Base-by-base conservation (phyloP, 37 sponge, comb jelly and placozoan genomes). In the Theonella swinhoei region DNA sequence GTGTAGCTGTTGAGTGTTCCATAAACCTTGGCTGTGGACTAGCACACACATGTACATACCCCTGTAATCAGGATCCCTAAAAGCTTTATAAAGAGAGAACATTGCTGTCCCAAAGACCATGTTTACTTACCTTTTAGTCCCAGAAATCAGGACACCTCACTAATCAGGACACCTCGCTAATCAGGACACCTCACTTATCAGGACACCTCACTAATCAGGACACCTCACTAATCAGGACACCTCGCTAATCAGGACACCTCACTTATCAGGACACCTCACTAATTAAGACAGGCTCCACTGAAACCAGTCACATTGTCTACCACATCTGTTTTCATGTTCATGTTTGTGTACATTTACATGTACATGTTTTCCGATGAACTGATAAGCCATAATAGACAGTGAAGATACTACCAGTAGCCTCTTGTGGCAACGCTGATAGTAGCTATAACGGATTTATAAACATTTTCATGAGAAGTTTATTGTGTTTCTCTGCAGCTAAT, bases 401-500 rank as follows among this genome's bases (percentile, higher is more conserved):
- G n/a, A n/a, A n/a, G n/a, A n/a, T n/a, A n/a, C n/a, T n/a, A n/a
- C 32, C 1, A 8, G 38, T 35, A 2, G 35, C 23, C n/a, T n/a
- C n/a, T n/a, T n/a, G n/a, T n/a, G n/a, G n/a, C n/a, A n/a, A n/a
- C n/a, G n/a, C n/a, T n/a, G n/a, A n/a, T n/a, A n/a, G n/a, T n/a
- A n/a, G n/a, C n/a, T n/a, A n/a, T n/a, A n/a, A n/a, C n/a, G n/a
- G 30, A 2, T 3, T 19, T 4, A 31, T 25, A 63, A 66, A 25
- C 33, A 8, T 66, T 61, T 61, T 75, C 3, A 42, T 37, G 3
- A 31, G 9, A n/a, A 42, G 31, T 62, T 62, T 60, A 28, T 47
- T 14, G 7, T 47, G 54, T 64, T 62, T 35, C 33, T 65, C 35
- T 80, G 65, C 47, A 88, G 89, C 72, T 40, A 77, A 87, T 47